Base-by-base conservation (phyloP, 2,113 vertebrate species). In the Hyperoodon ampullatus region DNA sequence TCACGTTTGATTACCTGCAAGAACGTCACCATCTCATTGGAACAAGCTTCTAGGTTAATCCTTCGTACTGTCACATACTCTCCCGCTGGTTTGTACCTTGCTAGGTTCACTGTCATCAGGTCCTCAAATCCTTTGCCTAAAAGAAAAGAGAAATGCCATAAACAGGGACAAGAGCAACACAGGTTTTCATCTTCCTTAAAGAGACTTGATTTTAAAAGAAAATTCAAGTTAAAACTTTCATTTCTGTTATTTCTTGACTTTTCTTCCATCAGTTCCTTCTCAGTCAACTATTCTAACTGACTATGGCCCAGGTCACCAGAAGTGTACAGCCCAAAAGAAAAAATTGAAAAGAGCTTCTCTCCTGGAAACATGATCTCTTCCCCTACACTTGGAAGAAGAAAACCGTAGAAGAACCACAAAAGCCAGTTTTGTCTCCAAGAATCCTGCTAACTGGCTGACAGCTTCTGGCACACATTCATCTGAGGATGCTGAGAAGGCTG, bases 11-110 rank as follows among this genome's bases (percentile, higher is more conserved):
- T 97, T 98, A 99, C 99, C 99, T 99, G 99, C 97, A 99, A 98
- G 98, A 99, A 99, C 0, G 98, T 98, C 85, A 99, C 99, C 99
- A 99, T 99, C 98, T 99, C 99, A 9, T 99, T 99, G 33, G 99
- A 99, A 97, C 99, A 99, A 4, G 99, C 99, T 98, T 99, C 99
- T 96, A 99, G 86, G 98, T 99, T 99, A 71, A 99, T 99, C 75
- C 99, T 98, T 28, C 99, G 99, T 74, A 99, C 99, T 5, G 99
- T 99, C 13, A 99, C 99, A 4, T 99, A 99, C 61, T 99, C 99
- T 65, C 99, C 99, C 0, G 99, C 99, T 88, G 99, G 99, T 98
- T 98, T 99, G 93, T 99, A 99, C 89, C 98, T 99, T 91, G 99
- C 99, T 96, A 99, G 97, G 97, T 99, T 99, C 95, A 99, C 99